A percentile compares a stretch with the other conserved stretches of the same genome.
Evolutionary conservation across 2,113 vertebrate genomes (phyloP).

Genomic region (Ascaphus truei): DNA sequence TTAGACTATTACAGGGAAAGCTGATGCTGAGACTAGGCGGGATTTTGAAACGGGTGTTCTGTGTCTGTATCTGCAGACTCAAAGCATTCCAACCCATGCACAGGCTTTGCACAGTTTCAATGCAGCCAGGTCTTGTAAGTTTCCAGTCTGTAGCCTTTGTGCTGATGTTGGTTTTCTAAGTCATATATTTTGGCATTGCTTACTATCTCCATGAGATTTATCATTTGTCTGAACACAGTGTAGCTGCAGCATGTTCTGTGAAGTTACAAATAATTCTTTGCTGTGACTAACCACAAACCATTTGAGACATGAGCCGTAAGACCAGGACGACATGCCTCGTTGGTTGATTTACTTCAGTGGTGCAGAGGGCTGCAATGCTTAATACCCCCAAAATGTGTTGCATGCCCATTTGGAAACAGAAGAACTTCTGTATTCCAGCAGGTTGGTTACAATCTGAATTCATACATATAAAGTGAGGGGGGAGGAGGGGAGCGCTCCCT

Average conservation of each 20-base stretch:
- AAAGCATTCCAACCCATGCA: not conserved
- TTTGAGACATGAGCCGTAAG: not conserved
- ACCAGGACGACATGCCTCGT: not conserved
- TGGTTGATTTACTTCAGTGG: not conserved
- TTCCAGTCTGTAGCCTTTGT: not conserved
- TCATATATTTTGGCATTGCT: constrained; percentile 3
- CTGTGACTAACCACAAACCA: not conserved
- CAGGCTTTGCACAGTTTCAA: not conserved
- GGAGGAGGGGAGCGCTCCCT: too few relatives aligned
- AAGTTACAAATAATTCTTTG: too few relatives aligned
- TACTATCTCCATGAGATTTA: not conserved
- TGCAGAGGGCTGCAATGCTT: constrained; percentile 2
- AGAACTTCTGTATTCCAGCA: not conserved
- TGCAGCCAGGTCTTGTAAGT: not conserved
- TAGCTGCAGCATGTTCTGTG: too few relatives aligned
- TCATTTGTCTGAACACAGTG: not conserved
- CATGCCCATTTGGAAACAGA: not conserved
- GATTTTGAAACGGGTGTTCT: too few relatives aligned
- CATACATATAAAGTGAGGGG: too few relatives aligned
- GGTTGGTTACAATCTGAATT: constrained; percentile 1
- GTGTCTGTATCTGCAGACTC: not conserved
- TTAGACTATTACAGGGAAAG: too few relatives aligned
- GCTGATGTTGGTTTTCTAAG: not conserved
- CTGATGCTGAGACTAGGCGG: too few relatives aligned
- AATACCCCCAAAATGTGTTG: too few relatives aligned